Conservation (phyloP, 2,888 invertebrate species). For the Bhutanitis thaidina region DNA sequence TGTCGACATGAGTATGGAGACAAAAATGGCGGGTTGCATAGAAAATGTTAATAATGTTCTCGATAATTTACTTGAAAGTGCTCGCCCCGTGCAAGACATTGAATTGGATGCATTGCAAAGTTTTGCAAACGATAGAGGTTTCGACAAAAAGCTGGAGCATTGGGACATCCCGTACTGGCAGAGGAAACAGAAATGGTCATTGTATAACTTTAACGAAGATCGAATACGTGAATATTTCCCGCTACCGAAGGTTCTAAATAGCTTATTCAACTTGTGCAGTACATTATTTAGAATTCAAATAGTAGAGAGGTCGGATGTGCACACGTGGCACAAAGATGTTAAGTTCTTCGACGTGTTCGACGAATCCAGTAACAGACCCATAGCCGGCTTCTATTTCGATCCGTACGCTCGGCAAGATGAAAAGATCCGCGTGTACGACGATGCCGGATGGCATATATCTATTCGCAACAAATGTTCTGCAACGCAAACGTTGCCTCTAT, state of each 20-base stretch:
- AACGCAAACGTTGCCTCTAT: conserved; percentile 84
- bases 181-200: conserved; percentile 84
- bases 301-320: conserved; percentile 81
- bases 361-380: conserved; percentile 79
- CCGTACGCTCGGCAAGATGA: conserved; percentile 85
- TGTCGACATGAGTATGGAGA: conserved; percentile 94
- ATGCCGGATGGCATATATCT: conserved; percentile 88
- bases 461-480: conserved; percentile 85
- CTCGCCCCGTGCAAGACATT: conserved; percentile 86
- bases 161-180: conserved; percentile 96
- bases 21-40: conserved; percentile 92
- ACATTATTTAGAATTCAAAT: conserved; percentile 89
- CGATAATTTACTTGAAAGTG: conserved; percentile 82
- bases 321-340: conserved; percentile 93
- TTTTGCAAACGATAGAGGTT: conserved; percentile 87
- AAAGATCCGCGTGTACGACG: conserved; percentile 80
- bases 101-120: conserved; percentile 86
- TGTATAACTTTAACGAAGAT: conserved; percentile 85
- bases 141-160: conserved; percentile 82
- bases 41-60: conserved; percentile 87
- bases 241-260: conserved; percentile 87
- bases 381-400: conserved; percentile 93
- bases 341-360: conserved; percentile 90
- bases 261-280: conserved; percentile 87
- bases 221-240: conserved; percentile 90